These are phyloP conservation scores for Heteronetta atricapilla DNA, from an alignment of 2,113 vertebrate species.

Conservation along the genomic window DNA sequence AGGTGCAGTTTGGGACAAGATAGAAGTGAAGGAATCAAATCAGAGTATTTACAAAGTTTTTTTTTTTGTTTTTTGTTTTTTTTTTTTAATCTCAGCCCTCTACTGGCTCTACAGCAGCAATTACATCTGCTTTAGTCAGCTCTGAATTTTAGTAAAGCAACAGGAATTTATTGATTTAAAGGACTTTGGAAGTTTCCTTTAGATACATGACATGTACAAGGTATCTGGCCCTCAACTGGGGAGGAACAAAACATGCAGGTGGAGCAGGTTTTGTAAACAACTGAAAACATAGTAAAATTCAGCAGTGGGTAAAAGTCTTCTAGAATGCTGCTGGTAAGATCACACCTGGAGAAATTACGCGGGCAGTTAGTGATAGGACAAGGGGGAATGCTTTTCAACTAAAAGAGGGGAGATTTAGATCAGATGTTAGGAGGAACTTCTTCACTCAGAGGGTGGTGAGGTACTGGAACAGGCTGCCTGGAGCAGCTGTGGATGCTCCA, in stretches of 20 bases:
- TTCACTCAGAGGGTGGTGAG: too few relatives aligned
- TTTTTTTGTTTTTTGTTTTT: not conserved
- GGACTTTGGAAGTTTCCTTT: not conserved
- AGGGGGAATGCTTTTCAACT: too few relatives aligned
- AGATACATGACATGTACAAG: fast-evolving
- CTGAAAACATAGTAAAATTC: not conserved
- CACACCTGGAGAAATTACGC: not conserved
- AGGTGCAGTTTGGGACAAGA: not conserved
- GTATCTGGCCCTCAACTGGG: not conserved
- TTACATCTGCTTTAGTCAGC: not conserved
- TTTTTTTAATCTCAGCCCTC: not conserved
- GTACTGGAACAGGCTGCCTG: too few relatives aligned
- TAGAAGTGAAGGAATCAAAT: fast-evolving
- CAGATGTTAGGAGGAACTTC: too few relatives aligned
- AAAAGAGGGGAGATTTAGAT: too few relatives aligned
- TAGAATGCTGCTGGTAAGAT: not conserved
- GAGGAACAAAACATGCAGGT: not conserved
- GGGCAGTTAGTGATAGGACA: too few relatives aligned
- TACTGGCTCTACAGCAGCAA: not conserved
- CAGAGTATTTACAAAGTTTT: not conserved
- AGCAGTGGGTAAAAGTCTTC: not conserved
- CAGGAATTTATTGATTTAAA: not conserved
- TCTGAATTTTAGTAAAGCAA: fast-evolving
- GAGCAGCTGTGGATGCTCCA: too few relatives aligned
- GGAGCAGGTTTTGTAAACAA: not conserved